These are phyloP conservation scores for Tryphoninae sp. DNA, from an alignment of 2,888 invertebrate species.

Conservation along the genomic window DNA sequence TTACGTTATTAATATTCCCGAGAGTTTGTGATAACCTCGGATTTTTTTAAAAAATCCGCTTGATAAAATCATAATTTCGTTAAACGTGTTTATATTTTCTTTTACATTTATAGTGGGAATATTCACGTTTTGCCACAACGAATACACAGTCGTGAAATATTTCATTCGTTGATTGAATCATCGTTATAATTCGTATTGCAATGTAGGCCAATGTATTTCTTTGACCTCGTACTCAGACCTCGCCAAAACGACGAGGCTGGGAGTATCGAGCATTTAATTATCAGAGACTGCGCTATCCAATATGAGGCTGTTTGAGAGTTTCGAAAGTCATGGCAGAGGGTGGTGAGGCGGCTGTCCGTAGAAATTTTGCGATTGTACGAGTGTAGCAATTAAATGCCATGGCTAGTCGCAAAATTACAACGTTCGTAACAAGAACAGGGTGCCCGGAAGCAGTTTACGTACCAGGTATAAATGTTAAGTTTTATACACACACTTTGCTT, in stretches of 20 bases:
- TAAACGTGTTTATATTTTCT: too few species aligned
- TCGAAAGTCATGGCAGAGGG: not conserved
- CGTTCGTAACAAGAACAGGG: slow-evolving; percentile 5
- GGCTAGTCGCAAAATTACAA: slow-evolving; percentile 36
- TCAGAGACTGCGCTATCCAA: not conserved
- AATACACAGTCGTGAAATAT: too few species aligned
- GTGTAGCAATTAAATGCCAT: slow-evolving; percentile 24
- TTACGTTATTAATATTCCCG: not conserved
- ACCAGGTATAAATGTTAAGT: slow-evolving; percentile 19
- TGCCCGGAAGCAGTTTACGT: slow-evolving; percentile 18
- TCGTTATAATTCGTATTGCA: too few species aligned
- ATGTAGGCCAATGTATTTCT: not conserved
- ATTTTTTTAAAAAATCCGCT: too few species aligned
- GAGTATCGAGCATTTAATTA: not conserved
- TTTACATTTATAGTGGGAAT: too few species aligned
- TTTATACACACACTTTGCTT: slow-evolving; percentile 22
- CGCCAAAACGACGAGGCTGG: not conserved
- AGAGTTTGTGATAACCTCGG: not conserved
- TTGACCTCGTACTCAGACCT: not conserved
- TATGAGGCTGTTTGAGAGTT: not conserved
- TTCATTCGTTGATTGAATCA: too few species aligned
- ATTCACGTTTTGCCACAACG: too few species aligned
- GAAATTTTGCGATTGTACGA: slow-evolving; percentile 23
- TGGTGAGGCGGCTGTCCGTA: not conserved
- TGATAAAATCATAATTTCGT: too few species aligned